phyloP scores from a whole-genome alignment of 2,113 vertebrate genomes.

The Bungarus multicinctus region DNA sequence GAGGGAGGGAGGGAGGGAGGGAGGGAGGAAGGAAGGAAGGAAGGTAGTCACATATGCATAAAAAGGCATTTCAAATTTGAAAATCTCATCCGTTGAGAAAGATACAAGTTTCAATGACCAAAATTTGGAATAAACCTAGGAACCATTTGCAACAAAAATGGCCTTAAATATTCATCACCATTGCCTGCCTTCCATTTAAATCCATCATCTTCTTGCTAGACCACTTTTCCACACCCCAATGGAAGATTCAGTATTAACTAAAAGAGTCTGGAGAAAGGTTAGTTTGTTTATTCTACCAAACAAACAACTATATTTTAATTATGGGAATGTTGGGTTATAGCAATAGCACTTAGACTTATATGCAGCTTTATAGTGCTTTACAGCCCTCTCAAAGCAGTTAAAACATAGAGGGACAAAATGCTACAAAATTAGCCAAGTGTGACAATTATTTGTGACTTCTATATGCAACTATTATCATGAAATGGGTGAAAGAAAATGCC shows the following conservation, averaged over 20 bases:
- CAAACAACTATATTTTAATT: background rate
- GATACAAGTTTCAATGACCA: background rate
- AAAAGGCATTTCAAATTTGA: background rate
- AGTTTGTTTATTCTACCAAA: background rate
- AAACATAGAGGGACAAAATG: slow-evolving; percentile 22
- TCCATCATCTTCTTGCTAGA: background rate
- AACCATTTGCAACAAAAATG: background rate
- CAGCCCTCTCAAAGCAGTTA: too few species aligned
- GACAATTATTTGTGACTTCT: slow-evolving; percentile 39
- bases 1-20: too few species aligned
- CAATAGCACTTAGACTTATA: too few species aligned
- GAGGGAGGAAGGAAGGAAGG: too few species aligned
- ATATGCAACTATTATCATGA: slow-evolving; percentile 27
- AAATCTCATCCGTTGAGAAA: background rate
- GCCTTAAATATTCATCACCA: background rate
- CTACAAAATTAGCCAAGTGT: slow-evolving; percentile 19
- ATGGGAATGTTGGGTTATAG: background rate
- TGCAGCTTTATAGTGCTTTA: too few species aligned
- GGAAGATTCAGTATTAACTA: background rate
- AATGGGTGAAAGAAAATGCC: slow-evolving; percentile 40
- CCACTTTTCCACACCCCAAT: background rate
- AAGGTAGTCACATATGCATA: background rate
- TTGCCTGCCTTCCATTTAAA: background rate
- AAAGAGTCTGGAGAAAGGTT: slow-evolving; percentile 3
- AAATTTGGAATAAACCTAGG: background rate